Evolutionary conservation across 2,797 vertebrate genomes (phyloP).

Genomic region (Phalanger gymnotis): DNA sequence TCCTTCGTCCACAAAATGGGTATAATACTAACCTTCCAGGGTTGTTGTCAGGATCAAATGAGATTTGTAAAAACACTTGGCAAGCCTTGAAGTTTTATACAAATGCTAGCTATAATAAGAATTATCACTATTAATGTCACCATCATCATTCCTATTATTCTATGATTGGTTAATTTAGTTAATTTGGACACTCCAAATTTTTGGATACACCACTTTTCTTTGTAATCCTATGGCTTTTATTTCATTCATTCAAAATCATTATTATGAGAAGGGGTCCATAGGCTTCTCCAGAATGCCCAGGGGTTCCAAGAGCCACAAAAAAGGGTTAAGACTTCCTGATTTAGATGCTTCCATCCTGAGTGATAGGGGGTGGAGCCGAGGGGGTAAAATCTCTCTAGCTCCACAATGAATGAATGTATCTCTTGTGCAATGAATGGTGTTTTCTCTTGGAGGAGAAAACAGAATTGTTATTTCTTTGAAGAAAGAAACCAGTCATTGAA

Average conservation of each 20-base stretch:
- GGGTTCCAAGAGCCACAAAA: not conserved
- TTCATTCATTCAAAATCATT: not conserved
- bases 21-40: not conserved
- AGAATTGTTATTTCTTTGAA: slow-evolving; percentile 56
- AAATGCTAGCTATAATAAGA: not conserved
- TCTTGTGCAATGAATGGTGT: not conserved
- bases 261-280: not conserved
- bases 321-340: not conserved
- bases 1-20: not conserved
- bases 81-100: not conserved
- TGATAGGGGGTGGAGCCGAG: not conserved
- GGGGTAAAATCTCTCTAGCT: not conserved
- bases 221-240: not conserved
- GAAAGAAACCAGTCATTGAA: slow-evolving; percentile 22
- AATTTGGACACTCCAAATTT: too few relatives aligned
- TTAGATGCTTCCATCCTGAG: not conserved
- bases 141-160: not conserved
- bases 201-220: too few relatives aligned
- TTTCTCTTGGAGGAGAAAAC: slow-evolving; percentile 44
- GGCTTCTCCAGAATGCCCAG: not conserved
- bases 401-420: not conserved
- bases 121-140: not conserved
- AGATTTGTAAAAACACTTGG: not conserved
- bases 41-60: not conserved
- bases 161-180: not conserved